phyloP scores from a whole-genome alignment of 2,113 vertebrate genomes.

The Eurypyga helias region DNA sequence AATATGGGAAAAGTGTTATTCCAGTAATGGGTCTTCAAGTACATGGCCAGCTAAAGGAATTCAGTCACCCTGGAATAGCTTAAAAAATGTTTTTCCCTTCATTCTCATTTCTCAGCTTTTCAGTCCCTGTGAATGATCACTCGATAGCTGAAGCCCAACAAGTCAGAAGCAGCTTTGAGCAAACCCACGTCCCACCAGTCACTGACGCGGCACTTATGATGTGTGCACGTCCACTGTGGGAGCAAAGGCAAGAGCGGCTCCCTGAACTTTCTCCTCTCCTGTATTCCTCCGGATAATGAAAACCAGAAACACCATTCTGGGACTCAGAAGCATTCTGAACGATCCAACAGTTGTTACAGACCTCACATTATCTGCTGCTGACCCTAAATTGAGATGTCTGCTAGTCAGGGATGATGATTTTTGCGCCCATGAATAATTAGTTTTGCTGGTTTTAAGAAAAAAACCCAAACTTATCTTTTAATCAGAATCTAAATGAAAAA shows the following conservation, averaged over 20 bases:
- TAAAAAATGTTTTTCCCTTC: background rate
- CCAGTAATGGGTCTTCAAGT: slow-evolving; percentile 26
- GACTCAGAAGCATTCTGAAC: background rate
- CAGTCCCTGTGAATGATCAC: background rate
- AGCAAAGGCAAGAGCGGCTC: background rate
- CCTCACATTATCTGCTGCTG: slow-evolving; percentile 51
- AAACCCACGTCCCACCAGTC: background rate
- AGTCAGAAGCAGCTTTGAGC: slow-evolving; percentile 24
- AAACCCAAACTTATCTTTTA: slow-evolving; percentile 65
- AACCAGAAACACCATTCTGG: slow-evolving; percentile 14
- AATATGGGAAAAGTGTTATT: slow-evolving; percentile 6
- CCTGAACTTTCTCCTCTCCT: slow-evolving; percentile 40
- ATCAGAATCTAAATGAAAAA: slow-evolving; percentile 74
- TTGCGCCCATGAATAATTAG: slow-evolving; percentile 55
- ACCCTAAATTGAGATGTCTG: slow-evolving; percentile 46
- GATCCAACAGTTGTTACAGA: slow-evolving; percentile 29
- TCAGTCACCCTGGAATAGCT: background rate
- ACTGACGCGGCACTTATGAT: rapidly evolving
- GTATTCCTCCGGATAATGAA: slow-evolving; percentile 22
- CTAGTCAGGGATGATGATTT: slow-evolving; percentile 58
- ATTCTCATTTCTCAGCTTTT: background rate
- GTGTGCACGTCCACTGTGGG: background rate
- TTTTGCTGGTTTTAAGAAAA: slow-evolving; percentile 65
- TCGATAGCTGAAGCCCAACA: background rate
- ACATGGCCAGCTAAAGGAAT: background rate